A percentile compares a stretch with the other conserved stretches of the same genome.
phyloP scores from a whole-genome alignment of 1,140 invertebrate genomes.

The Eufriesea mexicana region DNA sequence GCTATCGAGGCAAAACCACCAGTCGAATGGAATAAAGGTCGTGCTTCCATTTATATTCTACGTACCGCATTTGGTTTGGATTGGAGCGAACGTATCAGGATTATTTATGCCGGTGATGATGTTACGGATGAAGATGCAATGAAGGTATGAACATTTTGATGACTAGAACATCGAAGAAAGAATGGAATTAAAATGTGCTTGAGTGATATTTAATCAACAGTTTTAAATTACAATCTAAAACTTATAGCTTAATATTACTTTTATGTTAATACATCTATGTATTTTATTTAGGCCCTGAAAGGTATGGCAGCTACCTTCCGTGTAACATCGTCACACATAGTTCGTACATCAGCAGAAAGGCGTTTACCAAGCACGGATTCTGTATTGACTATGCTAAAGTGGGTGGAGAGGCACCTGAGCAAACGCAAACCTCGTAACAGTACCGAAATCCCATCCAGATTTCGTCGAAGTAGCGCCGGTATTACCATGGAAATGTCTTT shows the following conservation, averaged over 20 bases:
- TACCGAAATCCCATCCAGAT: conserved; percentile 83
- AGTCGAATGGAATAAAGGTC: conserved; percentile 95
- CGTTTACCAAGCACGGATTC: conserved; percentile 93
- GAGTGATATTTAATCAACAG: no score
- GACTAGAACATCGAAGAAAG: background rate
- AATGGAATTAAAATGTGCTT: background rate
- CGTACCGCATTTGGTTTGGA: conserved; percentile 94
- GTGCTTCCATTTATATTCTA: conserved; percentile 94
- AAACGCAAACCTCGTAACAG: conserved; percentile 86
- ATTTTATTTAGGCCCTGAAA: conserved; percentile 86
- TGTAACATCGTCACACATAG: conserved; percentile 91
- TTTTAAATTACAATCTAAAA: background rate
- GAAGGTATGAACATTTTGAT: conserved; percentile 84
- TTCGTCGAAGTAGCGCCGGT: conserved; percentile 83
- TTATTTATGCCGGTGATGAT: conserved; percentile 95
- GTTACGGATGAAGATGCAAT: conserved; percentile 95
- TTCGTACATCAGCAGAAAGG: conserved; percentile 92
- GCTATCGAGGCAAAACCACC: conserved; percentile 94
- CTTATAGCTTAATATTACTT: background rate
- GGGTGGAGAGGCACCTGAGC: conserved; percentile 93
- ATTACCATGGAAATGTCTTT: conserved; percentile 90
- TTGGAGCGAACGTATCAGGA: conserved; percentile 94
- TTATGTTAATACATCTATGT: background rate
- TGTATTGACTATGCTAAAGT: conserved; percentile 93
- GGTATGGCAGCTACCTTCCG: conserved; percentile 96